These are phyloP conservation scores for Heterotis niloticus DNA, from an alignment of 2,113 vertebrate species.

Conservation along the genomic window DNA sequence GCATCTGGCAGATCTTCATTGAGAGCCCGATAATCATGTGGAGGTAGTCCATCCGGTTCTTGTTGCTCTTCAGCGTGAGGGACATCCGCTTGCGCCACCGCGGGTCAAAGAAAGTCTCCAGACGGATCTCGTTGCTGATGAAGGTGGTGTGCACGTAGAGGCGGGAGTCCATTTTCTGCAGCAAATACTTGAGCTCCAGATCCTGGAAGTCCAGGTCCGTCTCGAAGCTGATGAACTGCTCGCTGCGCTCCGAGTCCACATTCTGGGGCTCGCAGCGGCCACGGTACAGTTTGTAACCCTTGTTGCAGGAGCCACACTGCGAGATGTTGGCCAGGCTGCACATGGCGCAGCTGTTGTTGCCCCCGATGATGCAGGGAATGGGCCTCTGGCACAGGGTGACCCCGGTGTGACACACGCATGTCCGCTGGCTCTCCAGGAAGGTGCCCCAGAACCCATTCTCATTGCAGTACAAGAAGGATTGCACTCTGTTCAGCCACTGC, in stretches of 20 bases:
- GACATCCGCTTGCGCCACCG: slow-evolving; percentile 98
- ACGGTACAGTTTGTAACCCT: slow-evolving; percentile 95
- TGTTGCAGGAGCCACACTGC: slow-evolving; percentile 97
- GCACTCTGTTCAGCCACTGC: slow-evolving; percentile 95
- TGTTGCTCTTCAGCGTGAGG: slow-evolving; percentile 98
- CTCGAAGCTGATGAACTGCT: slow-evolving; percentile 99
- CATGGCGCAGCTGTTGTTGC: slow-evolving; percentile 99
- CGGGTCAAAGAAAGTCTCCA: slow-evolving; percentile 97
- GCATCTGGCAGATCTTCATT: slow-evolving; percentile 98
- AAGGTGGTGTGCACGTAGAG: slow-evolving; percentile 97
- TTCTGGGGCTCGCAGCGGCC: slow-evolving; percentile 97
- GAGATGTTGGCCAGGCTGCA: slow-evolving; percentile 98
- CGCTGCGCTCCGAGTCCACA: slow-evolving; percentile 95
- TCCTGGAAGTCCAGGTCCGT: slow-evolving; percentile 98
- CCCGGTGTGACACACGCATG: slow-evolving; percentile 91
- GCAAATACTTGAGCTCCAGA: slow-evolving; percentile 94
- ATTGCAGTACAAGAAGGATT: slow-evolving; percentile 97
- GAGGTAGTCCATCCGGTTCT: slow-evolving; percentile 97
- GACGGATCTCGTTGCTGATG: slow-evolving; percentile 97
- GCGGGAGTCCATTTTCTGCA: slow-evolving; percentile 98
- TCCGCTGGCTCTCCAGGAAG: slow-evolving; percentile 93
- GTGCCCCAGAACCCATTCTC: slow-evolving; percentile 98
- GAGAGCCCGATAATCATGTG: slow-evolving; percentile 98
- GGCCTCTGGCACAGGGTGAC: slow-evolving; percentile 91
- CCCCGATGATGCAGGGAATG: slow-evolving; percentile 93